Evolutionary conservation across 2,113 vertebrate species (phyloP), one percentile per base, ranked within the genome.

Genomic region (Aspiorhynchus laticeps): DNA sequence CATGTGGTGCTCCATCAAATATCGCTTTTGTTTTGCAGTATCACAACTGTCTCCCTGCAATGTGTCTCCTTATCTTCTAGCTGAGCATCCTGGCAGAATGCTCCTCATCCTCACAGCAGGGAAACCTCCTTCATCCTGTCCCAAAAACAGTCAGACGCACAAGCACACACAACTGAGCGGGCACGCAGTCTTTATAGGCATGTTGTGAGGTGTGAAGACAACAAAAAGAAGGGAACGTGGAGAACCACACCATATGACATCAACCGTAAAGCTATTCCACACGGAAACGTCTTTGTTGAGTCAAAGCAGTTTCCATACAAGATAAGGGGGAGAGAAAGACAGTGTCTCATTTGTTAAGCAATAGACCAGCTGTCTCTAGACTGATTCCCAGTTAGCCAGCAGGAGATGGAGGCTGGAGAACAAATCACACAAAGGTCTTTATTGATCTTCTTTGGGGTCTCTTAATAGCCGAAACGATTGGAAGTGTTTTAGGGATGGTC

Each of bases 101-200:
- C 77, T 80, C 83, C 61, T 65, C 88, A 89, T 89, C 67, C 86
- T 86, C 93, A 86, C 93, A 93, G 93, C 92, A 1, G 92, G 92
- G 88, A 69, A 67, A 90, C 88, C 88, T 92, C 89, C 91, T 90
- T 82, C 88, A 92, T 91, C 91, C 91, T 90, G 91, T 88, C 92
- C 92, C 92, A 90, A 84, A 56, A 87, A 90, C 87, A 84, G 89
- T 43, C 89, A 91, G 87, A 91, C 92, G 90, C 82, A 88, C 86
- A 90, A 81, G 67, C 88, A 91, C 88, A 92, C 90, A 89, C 86
- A 91, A 90, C 88, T 84, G 88, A 89, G 87, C 87, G 91, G 90
- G 88, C 89, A 83, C 89, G 36, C 56, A 87, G 88, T 88, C 80
- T 69, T 24, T 36, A 31, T 65, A 33, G 51, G 82, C 74, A 84